These are phyloP conservation scores for Colinus virginianus DNA, from an alignment of 2,113 vertebrate species.

Conservation along the genomic window DNA sequence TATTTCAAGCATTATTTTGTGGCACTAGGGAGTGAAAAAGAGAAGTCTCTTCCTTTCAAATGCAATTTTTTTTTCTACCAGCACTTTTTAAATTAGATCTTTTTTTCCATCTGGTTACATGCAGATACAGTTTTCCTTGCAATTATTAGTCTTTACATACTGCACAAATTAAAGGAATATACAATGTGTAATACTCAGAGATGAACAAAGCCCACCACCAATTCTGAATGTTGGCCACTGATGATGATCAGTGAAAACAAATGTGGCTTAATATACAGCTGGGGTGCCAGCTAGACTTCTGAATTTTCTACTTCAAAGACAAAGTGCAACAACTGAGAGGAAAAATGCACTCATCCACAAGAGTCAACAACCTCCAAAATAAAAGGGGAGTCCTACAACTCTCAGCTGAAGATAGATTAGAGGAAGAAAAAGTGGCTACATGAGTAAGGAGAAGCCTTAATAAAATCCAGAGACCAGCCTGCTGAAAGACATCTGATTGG, in stretches of 20 bases:
- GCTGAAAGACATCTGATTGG: not conserved
- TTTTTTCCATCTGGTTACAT: not conserved
- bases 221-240: not conserved
- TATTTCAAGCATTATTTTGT: not conserved
- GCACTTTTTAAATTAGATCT: not conserved
- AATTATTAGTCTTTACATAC: not conserved
- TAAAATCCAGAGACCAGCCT: slow-evolving; percentile 2
- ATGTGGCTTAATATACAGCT: not conserved
- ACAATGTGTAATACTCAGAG: not conserved
- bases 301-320: not conserved
- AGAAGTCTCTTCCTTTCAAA: not conserved
- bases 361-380: not conserved
- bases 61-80: not conserved
- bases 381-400: not conserved
- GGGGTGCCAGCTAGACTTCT: not conserved
- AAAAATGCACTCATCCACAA: not conserved
- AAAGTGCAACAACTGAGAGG: not conserved
- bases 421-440: not conserved
- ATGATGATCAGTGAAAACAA: not conserved
- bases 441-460: slow-evolving; percentile 1
- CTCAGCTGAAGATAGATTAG: not conserved
- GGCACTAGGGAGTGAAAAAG: slow-evolving; percentile 4
- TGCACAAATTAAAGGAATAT: not conserved
- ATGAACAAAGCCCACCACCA: not conserved
- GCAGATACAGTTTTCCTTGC: not conserved